phyloP scores from a whole-genome alignment of 2,797 vertebrate genomes.

The Eospalax fontanierii region DNA sequence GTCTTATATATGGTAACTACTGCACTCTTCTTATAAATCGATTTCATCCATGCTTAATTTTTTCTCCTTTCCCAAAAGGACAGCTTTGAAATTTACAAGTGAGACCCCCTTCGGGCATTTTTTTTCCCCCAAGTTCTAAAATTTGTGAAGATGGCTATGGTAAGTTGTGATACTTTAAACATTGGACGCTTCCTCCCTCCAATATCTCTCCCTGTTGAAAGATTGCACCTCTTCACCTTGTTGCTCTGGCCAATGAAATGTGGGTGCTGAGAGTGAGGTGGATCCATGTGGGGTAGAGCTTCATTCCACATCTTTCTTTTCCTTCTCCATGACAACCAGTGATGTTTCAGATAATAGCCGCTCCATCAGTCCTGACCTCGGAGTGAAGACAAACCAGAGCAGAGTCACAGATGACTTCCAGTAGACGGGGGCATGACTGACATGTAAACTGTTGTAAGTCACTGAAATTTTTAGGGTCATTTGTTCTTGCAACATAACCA shows the following conservation, averaged over 20 bases:
- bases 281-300: neutral
- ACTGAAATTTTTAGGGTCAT: neutral
- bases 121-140: neutral
- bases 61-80: neutral
- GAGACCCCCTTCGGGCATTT: neutral
- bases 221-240: neutral
- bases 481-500: constrained; percentile 22
- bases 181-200: neutral
- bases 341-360: neutral
- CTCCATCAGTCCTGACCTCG: neutral
- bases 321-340: neutral
- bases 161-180: neutral
- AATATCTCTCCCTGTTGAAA: neutral
- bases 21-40: neutral
- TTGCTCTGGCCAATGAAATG: neutral
- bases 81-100: constrained; percentile 17
- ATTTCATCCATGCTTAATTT: neutral
- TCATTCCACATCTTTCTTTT: neutral
- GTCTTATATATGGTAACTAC: neutral
- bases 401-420: neutral
- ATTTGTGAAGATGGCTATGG: neutral
- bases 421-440: neutral
- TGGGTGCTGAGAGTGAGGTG: neutral
- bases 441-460: neutral
- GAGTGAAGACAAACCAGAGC: neutral